Conservation (phyloP, 2,797 vertebrate species). For the Propithecus deckenii region DNA sequence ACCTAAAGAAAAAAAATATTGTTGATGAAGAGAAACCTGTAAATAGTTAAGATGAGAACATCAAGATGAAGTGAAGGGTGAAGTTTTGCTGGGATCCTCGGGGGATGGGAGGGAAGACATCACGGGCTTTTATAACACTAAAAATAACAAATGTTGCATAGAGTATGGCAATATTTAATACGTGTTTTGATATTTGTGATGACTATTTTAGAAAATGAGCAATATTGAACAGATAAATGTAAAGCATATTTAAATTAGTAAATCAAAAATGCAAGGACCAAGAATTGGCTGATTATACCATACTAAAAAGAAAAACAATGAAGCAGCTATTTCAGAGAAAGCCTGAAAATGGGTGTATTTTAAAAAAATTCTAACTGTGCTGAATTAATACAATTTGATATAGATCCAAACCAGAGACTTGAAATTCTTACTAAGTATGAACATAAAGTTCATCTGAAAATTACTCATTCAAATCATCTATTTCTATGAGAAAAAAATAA, state of each 20-base stretch:
- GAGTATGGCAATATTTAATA: not conserved
- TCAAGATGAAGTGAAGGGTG: not conserved
- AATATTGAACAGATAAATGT: not conserved
- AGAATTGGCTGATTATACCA: not conserved
- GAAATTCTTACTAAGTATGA: not conserved
- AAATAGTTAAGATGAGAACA: not conserved
- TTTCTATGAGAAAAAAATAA: not conserved
- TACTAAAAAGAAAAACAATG: not conserved
- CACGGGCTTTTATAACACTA: not conserved
- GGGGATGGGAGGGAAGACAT: fast-evolving
- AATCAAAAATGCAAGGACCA: not conserved
- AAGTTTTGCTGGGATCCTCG: not conserved
- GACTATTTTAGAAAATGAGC: not conserved
- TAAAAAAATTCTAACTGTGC: not conserved
- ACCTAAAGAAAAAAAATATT: not conserved
- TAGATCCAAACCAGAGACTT: not conserved
- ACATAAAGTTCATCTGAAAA: constrained; percentile 15
- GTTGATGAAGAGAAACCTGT: constrained; percentile 21
- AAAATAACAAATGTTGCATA: not conserved
- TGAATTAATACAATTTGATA: not conserved
- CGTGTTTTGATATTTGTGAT: not conserved
- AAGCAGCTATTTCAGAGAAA: constrained; percentile 15
- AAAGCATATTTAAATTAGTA: not conserved
- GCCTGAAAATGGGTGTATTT: not conserved
- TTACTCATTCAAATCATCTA: not conserved